phyloP scores from a whole-genome alignment of 2,797 vertebrate genomes.

The Schizothorax lantsangensis region DNA sequence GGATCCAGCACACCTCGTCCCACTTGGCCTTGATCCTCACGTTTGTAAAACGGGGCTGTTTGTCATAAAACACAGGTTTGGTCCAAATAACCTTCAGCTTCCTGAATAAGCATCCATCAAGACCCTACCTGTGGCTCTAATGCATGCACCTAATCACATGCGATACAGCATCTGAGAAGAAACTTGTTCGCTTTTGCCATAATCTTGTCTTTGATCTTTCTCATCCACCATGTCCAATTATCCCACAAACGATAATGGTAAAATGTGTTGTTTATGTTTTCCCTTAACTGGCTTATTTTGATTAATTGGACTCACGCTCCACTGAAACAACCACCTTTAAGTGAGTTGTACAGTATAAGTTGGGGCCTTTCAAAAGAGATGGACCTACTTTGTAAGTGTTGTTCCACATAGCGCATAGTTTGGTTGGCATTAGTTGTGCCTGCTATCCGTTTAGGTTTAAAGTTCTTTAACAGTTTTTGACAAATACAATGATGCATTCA shows the following conservation, averaged over 20 bases:
- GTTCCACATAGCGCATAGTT: neutral
- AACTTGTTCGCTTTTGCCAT: slow-evolving; percentile 4
- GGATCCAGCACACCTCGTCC: slow-evolving; percentile 45
- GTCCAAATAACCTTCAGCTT: slow-evolving; percentile 35
- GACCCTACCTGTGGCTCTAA: slow-evolving; percentile 25
- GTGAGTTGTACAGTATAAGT: neutral
- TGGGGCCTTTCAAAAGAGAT: neutral
- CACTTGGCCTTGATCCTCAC: slow-evolving; percentile 60
- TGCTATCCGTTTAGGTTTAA: neutral
- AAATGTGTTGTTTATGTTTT: slow-evolving; percentile 4
- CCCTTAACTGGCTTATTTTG: neutral
- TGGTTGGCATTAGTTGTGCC: neutral
- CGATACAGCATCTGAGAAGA: neutral
- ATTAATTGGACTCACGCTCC: neutral
- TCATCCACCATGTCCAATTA: slow-evolving; percentile 31
- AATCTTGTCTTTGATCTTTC: slow-evolving; percentile 43
- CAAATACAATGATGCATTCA: neutral
- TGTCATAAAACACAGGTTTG: slow-evolving; percentile 59
- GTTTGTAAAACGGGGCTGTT: slow-evolving; percentile 50
- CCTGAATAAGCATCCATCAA: slow-evolving; percentile 50
- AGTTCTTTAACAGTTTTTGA: neutral
- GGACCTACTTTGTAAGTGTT: neutral
- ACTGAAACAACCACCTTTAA: neutral
- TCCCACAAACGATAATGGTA: neutral
- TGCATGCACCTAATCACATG: slow-evolving; percentile 36